Evolutionary conservation across 2,113 vertebrate genomes (phyloP).

Genomic region (Lichenostomus cassidix): DNA sequence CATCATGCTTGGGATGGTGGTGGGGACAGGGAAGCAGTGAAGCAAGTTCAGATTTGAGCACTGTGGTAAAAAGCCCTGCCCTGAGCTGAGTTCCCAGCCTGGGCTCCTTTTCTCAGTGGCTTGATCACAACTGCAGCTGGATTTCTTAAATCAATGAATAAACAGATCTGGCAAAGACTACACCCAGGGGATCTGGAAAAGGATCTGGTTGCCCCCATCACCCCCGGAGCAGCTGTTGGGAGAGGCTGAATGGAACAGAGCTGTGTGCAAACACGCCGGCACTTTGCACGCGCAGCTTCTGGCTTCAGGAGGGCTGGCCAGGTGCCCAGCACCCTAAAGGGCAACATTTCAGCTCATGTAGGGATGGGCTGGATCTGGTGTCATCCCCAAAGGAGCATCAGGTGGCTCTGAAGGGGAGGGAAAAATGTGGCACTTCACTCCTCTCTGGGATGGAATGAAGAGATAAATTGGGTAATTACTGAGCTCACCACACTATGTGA

Average conservation of each 20-base stretch:
- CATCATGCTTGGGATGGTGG: rapidly evolving
- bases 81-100: neutral
- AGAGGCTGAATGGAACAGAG: neutral
- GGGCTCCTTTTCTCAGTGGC: neutral
- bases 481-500: neutral
- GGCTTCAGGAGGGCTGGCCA: conserved; percentile 14
- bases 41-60: neutral
- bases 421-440: rapidly evolving
- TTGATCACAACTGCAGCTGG: neutral
- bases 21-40: neutral
- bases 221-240: conserved; percentile 12
- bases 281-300: neutral
- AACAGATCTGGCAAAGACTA: neutral
- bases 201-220: neutral
- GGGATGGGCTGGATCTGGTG: conserved; percentile 15
- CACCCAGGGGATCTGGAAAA: neutral
- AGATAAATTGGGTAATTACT: neutral
- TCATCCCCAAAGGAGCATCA: conserved; percentile 22
- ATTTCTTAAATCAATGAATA: conserved; percentile 23
- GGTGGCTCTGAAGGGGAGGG: neutral
- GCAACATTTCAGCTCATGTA: conserved; percentile 13
- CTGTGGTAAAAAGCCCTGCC: neutral
- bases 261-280: neutral
- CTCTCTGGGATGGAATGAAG: neutral
- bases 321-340: neutral